Evolutionary conservation across 2,113 vertebrate species (phyloP), one percentile per base, ranked within the genome.

Genomic region (Neotoma lepida): DNA sequence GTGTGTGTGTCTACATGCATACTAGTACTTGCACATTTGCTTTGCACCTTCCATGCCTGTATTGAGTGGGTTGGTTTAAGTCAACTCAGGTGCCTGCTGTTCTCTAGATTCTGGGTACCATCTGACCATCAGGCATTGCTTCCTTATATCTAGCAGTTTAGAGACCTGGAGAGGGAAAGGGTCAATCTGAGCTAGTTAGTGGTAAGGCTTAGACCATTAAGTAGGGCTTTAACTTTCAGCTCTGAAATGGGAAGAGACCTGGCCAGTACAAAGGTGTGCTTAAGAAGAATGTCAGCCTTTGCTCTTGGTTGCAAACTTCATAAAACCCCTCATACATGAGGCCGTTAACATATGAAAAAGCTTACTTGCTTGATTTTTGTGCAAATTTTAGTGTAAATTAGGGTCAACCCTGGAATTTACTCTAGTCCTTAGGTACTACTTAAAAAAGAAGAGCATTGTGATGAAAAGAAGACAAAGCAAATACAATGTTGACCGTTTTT

Each of bases 381-480:
- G 4, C 87, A 12, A n/a, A n/a, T n/a, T 51, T 51, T 49, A 26
- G 33, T 28, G 49, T 39, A 56, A 46, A 82, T 44, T 70, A n/a
- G 39, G 17, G 14, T 86, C 66, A 71, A 41, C 66, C 39, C 49
- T 61, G n/a, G 46, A 91, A 28, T 88, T 74, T 56, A 44, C 66
- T 51, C 33, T 93, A 0, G 85, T 94, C 46, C 49, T 86, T 54
- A 74, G 28, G 41, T 64, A 14, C 58, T 61, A 17, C 61, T 51
- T 88, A 73, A 90, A 66, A 91, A 73, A 33, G 61, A 77, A 86
- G 56, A 9, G 33, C 51, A 86, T 94, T 87, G 68, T 87, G 51
- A 71, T 93, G 41, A 91, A 94, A 94, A 77, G 58, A 35, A 64
- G n/a, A 78, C 41, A 41, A 78, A 84, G 26, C 30, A 35, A 77